A percentile compares a stretch with the other conserved stretches of the same genome.
Conservation (phyloP, 1,140 invertebrate species). For the Gyrodactylus salaris region DNA sequence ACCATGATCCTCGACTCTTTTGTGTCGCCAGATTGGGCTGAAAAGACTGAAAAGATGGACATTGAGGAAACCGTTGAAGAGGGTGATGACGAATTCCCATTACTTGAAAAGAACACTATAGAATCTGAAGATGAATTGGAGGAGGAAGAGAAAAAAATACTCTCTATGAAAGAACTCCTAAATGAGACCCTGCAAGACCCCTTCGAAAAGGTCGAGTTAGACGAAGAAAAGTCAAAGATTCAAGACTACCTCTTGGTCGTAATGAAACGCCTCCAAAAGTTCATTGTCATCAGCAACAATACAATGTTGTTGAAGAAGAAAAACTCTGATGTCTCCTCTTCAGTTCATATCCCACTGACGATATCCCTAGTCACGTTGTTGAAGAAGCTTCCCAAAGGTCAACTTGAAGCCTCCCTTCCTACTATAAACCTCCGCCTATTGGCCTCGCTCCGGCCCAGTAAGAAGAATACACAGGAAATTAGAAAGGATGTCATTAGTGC, state of each 20-base stretch:
- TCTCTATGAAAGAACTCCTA: neutral
- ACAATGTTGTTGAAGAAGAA: neutral
- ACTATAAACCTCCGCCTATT: neutral
- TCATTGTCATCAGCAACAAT: neutral
- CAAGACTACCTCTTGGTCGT: neutral
- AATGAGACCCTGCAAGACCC: neutral
- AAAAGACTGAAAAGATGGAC: neutral
- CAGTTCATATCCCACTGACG: neutral
- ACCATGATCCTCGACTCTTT: neutral
- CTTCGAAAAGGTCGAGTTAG: neutral
- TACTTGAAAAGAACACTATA: neutral
- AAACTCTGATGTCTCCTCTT: neutral
- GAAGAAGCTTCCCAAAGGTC: neutral
- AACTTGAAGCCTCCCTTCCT: neutral
- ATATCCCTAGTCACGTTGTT: neutral
- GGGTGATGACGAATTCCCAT: neutral
- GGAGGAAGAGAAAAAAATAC: neutral
- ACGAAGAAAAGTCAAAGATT: neutral
- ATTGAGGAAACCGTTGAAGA: neutral
- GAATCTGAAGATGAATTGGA: neutral
- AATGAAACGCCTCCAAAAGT: neutral
- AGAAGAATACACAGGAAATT: neutral
- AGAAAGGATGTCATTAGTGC: neutral
- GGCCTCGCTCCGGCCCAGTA: neutral
- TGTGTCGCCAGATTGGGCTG: neutral